Conservation (phyloP, 2,888 invertebrate genomes). For the Tethea ocularis region DNA sequence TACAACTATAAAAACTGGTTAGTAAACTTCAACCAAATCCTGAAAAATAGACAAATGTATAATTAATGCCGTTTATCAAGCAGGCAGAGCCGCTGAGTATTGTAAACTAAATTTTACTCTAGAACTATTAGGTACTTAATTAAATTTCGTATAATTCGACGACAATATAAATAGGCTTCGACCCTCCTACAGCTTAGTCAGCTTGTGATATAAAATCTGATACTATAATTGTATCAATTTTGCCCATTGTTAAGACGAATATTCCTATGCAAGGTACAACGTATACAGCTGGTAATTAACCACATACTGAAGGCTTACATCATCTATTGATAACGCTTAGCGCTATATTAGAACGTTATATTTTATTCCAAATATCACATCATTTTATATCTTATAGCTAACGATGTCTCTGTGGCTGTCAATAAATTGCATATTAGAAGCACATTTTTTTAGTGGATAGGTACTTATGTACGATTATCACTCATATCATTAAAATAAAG, state of each 20-base stretch:
- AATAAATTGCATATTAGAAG: not conserved
- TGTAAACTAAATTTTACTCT: not conserved
- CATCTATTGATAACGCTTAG: not conserved
- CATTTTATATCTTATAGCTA: not conserved
- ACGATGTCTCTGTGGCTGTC: not conserved
- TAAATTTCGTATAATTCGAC: not conserved
- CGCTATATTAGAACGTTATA: not conserved
- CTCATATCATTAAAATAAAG: not conserved
- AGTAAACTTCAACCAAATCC: not conserved
- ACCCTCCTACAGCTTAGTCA: no score
- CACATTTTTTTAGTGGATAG: not conserved
- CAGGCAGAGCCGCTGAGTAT: not conserved
- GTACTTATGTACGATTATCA: not conserved
- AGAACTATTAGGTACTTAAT: not conserved
- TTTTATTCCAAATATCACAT: not conserved
- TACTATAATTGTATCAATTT: not conserved
- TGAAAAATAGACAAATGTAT: not conserved
- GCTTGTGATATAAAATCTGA: not conserved
- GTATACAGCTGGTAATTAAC: not conserved
- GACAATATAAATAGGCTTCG: not conserved
- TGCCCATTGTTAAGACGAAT: not conserved
- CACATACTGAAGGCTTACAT: not conserved
- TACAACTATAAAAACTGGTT: not conserved
- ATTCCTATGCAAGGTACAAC: not conserved
- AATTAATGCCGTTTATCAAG: not conserved